Conservation (phyloP, 2,113 vertebrate species). For the Indicator indicator region DNA sequence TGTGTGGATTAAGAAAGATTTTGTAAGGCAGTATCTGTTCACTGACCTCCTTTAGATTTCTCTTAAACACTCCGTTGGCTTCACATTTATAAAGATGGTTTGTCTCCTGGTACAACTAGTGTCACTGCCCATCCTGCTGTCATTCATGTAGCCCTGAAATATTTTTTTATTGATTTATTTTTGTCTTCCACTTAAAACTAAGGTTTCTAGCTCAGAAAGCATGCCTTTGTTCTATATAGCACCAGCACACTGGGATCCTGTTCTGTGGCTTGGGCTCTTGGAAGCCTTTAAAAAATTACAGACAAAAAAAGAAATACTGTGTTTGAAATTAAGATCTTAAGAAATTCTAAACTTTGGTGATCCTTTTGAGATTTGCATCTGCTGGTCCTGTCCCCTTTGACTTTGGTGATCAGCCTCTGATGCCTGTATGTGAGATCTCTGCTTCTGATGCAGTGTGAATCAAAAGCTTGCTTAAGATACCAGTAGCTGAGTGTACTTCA, state of each 20-base stretch:
- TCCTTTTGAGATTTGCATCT: not conserved
- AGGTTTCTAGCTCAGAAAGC: not conserved
- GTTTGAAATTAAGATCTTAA: not conserved
- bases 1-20: not conserved
- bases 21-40: not conserved
- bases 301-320: not conserved
- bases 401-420: not conserved
- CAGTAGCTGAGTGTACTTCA: not conserved
- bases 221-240: not conserved
- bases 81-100: not conserved
- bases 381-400: not conserved
- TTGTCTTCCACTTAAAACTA: not conserved
- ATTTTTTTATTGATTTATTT: not conserved
- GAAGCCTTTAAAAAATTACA: not conserved
- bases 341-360: not conserved
- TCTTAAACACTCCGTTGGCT: not conserved
- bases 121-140: not conserved
- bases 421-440: not conserved
- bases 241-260: not conserved
- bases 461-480: not conserved
- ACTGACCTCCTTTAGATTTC: not conserved
- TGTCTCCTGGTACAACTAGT: not conserved
- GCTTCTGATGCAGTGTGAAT: not conserved
- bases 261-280: not conserved
- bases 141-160: not conserved